phyloP scores from a whole-genome alignment of 2,888 invertebrate genomes.

The Heliconius aoede region DNA sequence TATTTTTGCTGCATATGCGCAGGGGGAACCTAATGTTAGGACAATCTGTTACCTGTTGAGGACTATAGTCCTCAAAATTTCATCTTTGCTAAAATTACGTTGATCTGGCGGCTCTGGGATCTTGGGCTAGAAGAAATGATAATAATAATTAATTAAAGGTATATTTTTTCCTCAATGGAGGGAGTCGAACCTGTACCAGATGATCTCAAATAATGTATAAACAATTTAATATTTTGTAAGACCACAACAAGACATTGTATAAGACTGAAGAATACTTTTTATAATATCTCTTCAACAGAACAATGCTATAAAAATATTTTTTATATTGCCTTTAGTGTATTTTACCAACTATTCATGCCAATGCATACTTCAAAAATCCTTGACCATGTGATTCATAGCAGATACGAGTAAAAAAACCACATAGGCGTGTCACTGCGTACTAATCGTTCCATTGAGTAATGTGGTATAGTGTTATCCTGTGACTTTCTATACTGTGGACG shows the following conservation, averaged over 20 bases:
- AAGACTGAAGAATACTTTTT: too few species aligned
- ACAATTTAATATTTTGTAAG: too few species aligned
- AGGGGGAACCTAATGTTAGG: not conserved
- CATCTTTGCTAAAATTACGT: too few species aligned
- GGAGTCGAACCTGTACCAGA: too few species aligned
- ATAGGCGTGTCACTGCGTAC: constrained; percentile 13
- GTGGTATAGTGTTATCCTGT: not conserved
- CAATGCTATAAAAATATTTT: not conserved
- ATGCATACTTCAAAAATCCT: constrained; percentile 15
- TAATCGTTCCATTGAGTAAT: constrained; percentile 17
- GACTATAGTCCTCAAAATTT: too few species aligned
- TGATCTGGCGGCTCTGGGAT: too few species aligned
- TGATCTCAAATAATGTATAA: too few species aligned
- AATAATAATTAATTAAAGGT: too few species aligned
- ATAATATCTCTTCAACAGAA: not conserved
- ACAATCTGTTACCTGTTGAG: not conserved
- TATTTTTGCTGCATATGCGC: not conserved
- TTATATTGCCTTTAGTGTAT: not conserved
- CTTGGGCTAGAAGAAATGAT: too few species aligned
- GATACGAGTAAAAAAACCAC: constrained; percentile 16
- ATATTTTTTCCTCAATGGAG: too few species aligned
- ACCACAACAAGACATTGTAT: too few species aligned
- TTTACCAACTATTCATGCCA: constrained; percentile 3
- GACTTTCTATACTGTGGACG: not conserved
- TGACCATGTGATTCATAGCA: constrained; percentile 20